Evolutionary conservation across 1,140 invertebrate genomes (phyloP).

Genomic region (Cotesia vestalis): DNA sequence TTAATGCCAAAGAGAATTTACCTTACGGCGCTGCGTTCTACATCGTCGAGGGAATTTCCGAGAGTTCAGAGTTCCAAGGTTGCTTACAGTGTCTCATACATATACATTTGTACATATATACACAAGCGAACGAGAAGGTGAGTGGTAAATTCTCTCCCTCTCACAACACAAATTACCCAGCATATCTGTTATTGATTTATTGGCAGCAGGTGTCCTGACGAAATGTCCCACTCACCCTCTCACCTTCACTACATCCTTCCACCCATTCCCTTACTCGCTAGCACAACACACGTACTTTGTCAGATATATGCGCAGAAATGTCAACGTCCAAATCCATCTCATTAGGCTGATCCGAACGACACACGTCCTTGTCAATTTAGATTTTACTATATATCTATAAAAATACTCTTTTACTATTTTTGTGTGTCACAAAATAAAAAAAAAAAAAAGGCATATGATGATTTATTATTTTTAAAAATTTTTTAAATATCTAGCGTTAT

Average conservation of each 20-base stretch:
- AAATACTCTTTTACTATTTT: too few relatives aligned
- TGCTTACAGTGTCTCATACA: too few relatives aligned
- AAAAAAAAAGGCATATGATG: too few relatives aligned
- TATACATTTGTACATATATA: too few relatives aligned
- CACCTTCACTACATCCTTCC: background rate
- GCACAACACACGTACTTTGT: too few relatives aligned
- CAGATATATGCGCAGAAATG: background rate
- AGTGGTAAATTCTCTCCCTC: constrained; percentile 24
- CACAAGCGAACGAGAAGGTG: too few relatives aligned
- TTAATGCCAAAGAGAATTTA: constrained; percentile 57
- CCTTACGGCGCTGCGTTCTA: constrained; percentile 43
- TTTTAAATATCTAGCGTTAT: too few relatives aligned
- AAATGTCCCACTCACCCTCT: constrained; percentile 41
- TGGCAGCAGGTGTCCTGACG: constrained; percentile 47
- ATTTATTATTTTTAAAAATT: too few relatives aligned
- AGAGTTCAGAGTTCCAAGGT: too few relatives aligned
- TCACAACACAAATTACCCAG: constrained; percentile 35
- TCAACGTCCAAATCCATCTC: constrained; percentile 27
- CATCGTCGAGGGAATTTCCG: too few relatives aligned
- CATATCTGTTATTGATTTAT: constrained; percentile 54
- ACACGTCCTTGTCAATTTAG: background rate
- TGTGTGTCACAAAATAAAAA: too few relatives aligned
- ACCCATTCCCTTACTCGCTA: too few relatives aligned
- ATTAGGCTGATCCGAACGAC: constrained; percentile 3
- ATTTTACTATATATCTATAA: background rate